Evolutionary conservation across 1,140 invertebrate genomes (phyloP).

Genomic region (Gryon sp.): DNA sequence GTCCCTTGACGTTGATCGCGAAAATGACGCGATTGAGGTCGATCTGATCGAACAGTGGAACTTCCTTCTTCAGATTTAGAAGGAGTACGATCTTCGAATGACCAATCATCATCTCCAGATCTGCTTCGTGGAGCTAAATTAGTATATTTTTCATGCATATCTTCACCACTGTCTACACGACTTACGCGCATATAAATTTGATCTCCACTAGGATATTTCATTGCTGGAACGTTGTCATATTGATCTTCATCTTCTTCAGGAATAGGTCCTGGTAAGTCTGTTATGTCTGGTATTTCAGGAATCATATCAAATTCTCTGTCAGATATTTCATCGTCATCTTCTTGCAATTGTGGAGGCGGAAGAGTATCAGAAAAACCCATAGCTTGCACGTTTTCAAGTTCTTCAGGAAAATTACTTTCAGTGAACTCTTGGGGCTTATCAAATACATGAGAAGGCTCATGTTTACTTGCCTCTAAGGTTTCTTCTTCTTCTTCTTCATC

Average conservation of each 20-base stretch:
- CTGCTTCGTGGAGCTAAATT: constrained; percentile 66
- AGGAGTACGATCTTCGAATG: constrained; percentile 68
- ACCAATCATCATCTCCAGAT: constrained; percentile 73
- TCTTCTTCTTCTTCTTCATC: constrained; percentile 37
- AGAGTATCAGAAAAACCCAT: constrained; percentile 64
- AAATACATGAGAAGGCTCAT: constrained; percentile 62
- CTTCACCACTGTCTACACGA: constrained; percentile 73
- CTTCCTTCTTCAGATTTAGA: constrained; percentile 48
- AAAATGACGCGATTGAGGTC: constrained; percentile 69
- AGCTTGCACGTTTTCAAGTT: constrained; percentile 30
- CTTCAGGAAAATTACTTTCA: constrained; percentile 73
- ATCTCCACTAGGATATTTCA: constrained; percentile 73
- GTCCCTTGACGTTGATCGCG: constrained; percentile 67
- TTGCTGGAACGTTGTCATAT: constrained; percentile 77
- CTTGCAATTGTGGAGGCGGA: constrained; percentile 67
- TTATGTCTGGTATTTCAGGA: constrained; percentile 64
- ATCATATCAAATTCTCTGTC: constrained; percentile 69
- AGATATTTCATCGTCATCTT: constrained; percentile 73
- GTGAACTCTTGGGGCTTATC: constrained; percentile 73
- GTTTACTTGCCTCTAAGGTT: constrained; percentile 31
- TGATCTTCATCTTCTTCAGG: constrained; percentile 75
- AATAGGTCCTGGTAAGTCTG: constrained; percentile 70
- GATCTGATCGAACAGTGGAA: constrained; percentile 43
- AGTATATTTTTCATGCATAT: constrained; percentile 76
- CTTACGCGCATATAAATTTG: constrained; percentile 72